A percentile compares a stretch with the other conserved stretches of the same genome.
Evolutionary conservation across 2,113 vertebrate species (phyloP).

Genomic region (Puma concolor): DNA sequence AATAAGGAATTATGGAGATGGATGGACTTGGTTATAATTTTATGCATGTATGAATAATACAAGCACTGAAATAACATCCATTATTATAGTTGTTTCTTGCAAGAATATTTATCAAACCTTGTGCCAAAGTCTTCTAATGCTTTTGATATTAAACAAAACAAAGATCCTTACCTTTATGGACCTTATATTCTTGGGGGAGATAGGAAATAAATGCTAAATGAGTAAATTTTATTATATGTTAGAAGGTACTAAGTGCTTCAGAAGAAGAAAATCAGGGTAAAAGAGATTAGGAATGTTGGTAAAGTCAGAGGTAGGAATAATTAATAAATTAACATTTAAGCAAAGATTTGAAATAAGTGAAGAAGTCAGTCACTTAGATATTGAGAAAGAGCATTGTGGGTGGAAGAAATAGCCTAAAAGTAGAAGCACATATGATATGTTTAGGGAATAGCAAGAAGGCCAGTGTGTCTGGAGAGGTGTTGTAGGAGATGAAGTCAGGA

Average conservation of each 20-base stretch:
- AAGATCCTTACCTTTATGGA: conserved; percentile 16
- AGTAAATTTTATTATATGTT: conserved; percentile 21
- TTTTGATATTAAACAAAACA: conserved; percentile 10
- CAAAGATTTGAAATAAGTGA: conserved; percentile 40
- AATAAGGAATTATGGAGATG: conserved; percentile 12
- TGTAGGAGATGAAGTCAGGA: not conserved
- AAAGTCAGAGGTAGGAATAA: not conserved
- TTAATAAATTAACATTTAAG: conserved; percentile 28
- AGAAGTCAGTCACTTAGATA: not conserved
- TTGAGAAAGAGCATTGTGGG: not conserved
- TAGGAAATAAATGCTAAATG: not conserved
- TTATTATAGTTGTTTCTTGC: conserved; percentile 10
- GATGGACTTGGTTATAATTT: not conserved
- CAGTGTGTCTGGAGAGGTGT: not conserved
- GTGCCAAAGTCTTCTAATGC: not conserved
- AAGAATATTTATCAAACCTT: conserved; percentile 7
- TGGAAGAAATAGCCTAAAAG: not conserved
- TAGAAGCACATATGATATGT: not conserved
- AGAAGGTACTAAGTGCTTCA: not conserved
- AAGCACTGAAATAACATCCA: not conserved
- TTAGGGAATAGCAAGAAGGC: not conserved
- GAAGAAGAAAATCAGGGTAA: not conserved
- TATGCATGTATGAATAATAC: not conserved
- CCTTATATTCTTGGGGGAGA: conserved; percentile 35
- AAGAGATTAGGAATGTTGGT: not conserved